These are phyloP conservation scores for Melanostoma mellinum DNA, from an alignment of 2,888 invertebrate genomes.

Conservation along the genomic window DNA sequence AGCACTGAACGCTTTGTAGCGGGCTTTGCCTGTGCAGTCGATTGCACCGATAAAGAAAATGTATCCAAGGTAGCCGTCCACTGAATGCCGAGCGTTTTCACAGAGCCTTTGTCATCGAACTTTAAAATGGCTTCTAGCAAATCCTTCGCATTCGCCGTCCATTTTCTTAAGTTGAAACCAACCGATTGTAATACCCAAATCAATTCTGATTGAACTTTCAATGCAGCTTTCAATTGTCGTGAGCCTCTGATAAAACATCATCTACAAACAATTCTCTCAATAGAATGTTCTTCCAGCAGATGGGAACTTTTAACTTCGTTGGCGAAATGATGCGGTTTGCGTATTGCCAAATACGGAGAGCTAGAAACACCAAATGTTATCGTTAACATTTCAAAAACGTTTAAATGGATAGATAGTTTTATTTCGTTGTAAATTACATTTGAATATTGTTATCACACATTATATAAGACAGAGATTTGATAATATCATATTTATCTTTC, in stretches of 20 bases:
- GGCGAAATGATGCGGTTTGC: too few species aligned
- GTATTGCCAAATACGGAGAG: too few species aligned
- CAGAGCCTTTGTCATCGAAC: background rate
- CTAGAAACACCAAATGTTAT: too few species aligned
- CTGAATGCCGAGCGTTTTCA: background rate
- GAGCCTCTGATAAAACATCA: background rate
- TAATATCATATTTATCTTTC: too few species aligned
- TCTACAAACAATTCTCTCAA: background rate
- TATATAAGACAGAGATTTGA: too few species aligned
- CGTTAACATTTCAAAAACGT: too few species aligned
- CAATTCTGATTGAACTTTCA: background rate
- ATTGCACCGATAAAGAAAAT: slow-evolving; percentile 6
- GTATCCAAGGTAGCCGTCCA: slow-evolving; percentile 6
- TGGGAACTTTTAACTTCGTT: background rate
- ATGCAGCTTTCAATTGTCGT: background rate
- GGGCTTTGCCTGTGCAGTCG: background rate
- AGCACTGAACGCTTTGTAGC: too few species aligned
- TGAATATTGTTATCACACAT: too few species aligned
- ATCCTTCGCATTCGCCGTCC: background rate
- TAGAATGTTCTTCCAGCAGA: background rate
- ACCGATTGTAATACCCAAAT: background rate
- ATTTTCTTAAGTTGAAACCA: slow-evolving; percentile 1
- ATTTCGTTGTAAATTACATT: too few species aligned
- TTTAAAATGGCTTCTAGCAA: background rate
- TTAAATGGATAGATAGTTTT: too few species aligned